phyloP scores from a whole-genome alignment of 2,113 vertebrate genomes.

The Leuciscus idus region DNA sequence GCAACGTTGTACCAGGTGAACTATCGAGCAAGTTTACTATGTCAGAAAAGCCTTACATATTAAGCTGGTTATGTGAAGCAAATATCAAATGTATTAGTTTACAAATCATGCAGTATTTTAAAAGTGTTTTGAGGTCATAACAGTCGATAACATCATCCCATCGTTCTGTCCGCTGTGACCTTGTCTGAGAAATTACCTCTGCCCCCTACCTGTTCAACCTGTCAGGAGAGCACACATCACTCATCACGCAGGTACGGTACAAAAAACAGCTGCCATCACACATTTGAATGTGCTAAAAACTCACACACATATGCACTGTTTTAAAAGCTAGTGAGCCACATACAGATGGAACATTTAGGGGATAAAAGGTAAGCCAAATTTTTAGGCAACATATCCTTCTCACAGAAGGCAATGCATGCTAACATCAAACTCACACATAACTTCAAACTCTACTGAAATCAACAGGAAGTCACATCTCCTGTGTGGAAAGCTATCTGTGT shows the following conservation, averaged over 20 bases:
- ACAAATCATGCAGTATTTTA: not conserved
- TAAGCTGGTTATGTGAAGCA: not conserved
- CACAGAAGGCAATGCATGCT: not conserved
- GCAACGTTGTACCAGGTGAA: not conserved
- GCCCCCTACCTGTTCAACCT: constrained; percentile 36
- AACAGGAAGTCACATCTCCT: not conserved
- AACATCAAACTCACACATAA: not conserved
- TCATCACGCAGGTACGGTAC: constrained; percentile 35
- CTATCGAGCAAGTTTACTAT: not conserved
- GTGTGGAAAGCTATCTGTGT: not conserved
- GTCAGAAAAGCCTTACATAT: not conserved
- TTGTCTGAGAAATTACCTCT: constrained; percentile 49
- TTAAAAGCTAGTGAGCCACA: not conserved
- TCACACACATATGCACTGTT: not conserved
- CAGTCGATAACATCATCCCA: not conserved
- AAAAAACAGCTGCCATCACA: constrained; percentile 7
- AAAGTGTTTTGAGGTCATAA: too few species aligned
- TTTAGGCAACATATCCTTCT: not conserved
- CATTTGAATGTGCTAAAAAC: not conserved
- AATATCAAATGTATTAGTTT: not conserved
- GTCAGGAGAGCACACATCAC: constrained; percentile 37
- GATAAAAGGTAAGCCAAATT: not conserved
- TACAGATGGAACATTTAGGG: not conserved
- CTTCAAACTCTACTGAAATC: not conserved
- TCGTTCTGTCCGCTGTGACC: constrained; percentile 9